Conservation (phyloP, 2,113 vertebrate species). For the Sclerurus mexicanus region DNA sequence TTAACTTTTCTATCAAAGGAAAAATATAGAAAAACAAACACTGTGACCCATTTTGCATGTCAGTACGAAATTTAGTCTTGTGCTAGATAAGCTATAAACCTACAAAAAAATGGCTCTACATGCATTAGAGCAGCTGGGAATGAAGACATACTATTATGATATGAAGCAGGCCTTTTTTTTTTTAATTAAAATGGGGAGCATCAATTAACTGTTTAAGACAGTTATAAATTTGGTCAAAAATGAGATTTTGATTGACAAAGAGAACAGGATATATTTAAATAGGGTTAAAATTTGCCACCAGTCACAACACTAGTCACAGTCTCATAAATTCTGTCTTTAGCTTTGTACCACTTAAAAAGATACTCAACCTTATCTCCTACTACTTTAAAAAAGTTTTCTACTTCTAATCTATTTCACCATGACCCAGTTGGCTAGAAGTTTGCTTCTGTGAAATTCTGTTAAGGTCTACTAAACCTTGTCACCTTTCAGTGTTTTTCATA, state of each 20-base stretch:
- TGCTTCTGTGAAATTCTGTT: neutral
- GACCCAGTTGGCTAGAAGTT: rapidly evolving
- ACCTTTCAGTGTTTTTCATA: neutral
- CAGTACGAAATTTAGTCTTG: neutral
- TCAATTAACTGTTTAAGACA: neutral
- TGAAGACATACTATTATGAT: neutral
- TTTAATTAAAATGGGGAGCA: neutral
- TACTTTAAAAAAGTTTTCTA: neutral
- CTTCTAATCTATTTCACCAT: neutral
- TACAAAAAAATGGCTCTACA: neutral
- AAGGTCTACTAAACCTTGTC: neutral
- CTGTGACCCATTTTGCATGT: constrained; percentile 7
- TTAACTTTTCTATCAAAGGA: constrained; percentile 10
- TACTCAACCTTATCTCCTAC: neutral
- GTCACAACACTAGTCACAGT: neutral
- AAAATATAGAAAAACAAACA: constrained; percentile 28
- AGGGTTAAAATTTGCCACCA: neutral
- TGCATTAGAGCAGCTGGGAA: neutral
- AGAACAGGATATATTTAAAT: neutral
- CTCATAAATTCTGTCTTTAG: neutral
- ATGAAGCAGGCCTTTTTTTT: neutral
- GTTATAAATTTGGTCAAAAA: constrained; percentile 31
- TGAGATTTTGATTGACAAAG: neutral
- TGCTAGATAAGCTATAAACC: constrained; percentile 14
- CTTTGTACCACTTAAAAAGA: neutral